Conservation (phyloP, 2,888 invertebrate genomes). For the Agrotis exclamationis region DNA sequence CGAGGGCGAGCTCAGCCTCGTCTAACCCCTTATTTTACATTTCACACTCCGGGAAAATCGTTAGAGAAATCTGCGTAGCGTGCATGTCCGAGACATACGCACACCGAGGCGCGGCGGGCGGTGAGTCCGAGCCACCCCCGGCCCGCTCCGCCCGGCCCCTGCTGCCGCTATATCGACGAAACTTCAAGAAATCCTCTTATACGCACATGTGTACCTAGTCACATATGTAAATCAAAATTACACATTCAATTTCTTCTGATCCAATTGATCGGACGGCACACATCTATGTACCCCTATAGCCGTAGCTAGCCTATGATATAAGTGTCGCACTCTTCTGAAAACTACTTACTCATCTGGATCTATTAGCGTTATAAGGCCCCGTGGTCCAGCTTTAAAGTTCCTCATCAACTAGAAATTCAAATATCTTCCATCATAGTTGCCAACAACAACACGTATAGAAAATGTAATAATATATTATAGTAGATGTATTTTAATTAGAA, state of each 20-base stretch:
- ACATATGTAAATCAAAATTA: constrained; percentile 85
- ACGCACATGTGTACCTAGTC: constrained; percentile 81
- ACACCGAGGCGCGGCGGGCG: constrained; percentile 74
- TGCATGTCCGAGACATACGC: constrained; percentile 89
- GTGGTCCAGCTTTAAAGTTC: constrained; percentile 6
- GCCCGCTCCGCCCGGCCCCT: constrained; percentile 71
- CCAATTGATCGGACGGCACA: constrained; percentile 61
- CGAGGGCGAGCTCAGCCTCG: constrained; percentile 81
- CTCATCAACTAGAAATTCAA: neutral
- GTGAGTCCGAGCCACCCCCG: constrained; percentile 78
- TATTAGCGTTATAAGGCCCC: neutral
- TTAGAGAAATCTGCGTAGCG: constrained; percentile 91
- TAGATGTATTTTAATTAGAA: constrained; percentile 80
- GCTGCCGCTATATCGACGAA: constrained; percentile 86
- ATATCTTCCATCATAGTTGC: constrained; percentile 3
- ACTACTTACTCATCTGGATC: neutral
- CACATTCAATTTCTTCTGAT: constrained; percentile 77
- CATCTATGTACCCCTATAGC: constrained; percentile 8
- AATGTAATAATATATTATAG: constrained; percentile 63
- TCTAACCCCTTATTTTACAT: constrained; percentile 91
- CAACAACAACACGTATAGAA: constrained; percentile 43
- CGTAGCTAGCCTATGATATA: constrained; percentile 4
- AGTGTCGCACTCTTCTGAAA: constrained; percentile 14
- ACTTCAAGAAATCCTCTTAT: constrained; percentile 90
- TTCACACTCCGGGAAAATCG: constrained; percentile 91